Evolutionary conservation across 2,113 vertebrate genomes (phyloP), one percentile per base, ranked within the genome.

Genomic region (Xiphias gladius): DNA sequence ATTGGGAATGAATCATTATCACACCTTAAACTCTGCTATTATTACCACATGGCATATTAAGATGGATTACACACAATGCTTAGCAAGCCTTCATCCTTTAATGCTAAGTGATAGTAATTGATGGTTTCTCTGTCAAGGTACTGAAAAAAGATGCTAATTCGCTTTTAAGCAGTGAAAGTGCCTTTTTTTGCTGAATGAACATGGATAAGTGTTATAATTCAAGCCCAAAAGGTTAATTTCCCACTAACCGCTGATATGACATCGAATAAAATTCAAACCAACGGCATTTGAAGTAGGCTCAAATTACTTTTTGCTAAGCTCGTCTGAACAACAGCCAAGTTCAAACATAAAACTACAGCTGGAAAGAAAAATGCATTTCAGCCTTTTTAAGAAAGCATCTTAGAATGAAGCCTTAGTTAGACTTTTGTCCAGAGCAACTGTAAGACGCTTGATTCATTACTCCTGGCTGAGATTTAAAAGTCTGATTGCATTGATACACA

Each of bases 191-290:
- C 54, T 57, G 68, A 79, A 89, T 73, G 86, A 78, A 85, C 68
- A 84, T 66, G 35, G 46, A 82, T 48, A 67, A 19, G 62, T 79
- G 32, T 81, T 76, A 39, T 77, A 85, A 77, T 88, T 82, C 41
- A 46, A 61, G 73, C 67, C 59, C 72, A 80, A 82, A 86, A 93
- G 88, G 89, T 90, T 87, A 88, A 93, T 87, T 86, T 92, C 26
- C 71, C 54, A 84, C 71, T 87, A 69, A 88, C 35, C 46, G 76
- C 83, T 74, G 63, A 83, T 78, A 79, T 83, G 84, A 90, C 82
- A 86, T 65, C 1, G 67, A 80, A 81, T 76, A 74, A 75, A 85
- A 91, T 90, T 88, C 63, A 76, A 88, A 72, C 46, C 77, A 86
- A 13, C 88, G 87, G 80, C 84, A 92, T 90, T 89, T 93, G 55